These are phyloP conservation scores for Ooceraea biroi DNA, from an alignment of 1,140 invertebrate genomes.

Conservation along the genomic window DNA sequence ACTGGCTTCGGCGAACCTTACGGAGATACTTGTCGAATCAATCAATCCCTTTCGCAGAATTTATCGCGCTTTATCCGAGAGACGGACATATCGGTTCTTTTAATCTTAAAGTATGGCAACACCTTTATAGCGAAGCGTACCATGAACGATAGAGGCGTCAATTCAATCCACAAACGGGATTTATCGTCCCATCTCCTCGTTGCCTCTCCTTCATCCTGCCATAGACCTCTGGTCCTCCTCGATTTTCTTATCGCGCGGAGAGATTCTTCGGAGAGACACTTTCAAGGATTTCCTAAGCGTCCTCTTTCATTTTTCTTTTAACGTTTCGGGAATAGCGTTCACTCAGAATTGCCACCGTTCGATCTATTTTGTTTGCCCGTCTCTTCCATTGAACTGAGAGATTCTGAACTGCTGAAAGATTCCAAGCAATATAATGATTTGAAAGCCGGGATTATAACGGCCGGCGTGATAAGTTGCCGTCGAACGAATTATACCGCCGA, in stretches of 20 bases:
- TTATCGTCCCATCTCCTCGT: conserved; percentile 29
- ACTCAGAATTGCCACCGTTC: conserved; percentile 13
- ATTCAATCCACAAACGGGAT: conserved; percentile 49
- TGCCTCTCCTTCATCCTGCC: neutral
- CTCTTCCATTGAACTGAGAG: neutral
- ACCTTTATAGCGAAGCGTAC: conserved; percentile 7
- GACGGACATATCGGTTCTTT: neutral
- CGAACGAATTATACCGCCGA: neutral
- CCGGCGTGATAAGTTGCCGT: conserved; percentile 24
- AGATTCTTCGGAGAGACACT: conserved; percentile 27
- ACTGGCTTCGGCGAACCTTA: no score
- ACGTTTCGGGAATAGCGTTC: conserved; percentile 7
- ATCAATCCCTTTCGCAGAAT: neutral
- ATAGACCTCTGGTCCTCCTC: conserved; percentile 8
- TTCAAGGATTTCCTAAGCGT: conserved; percentile 17
- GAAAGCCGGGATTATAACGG: conserved; percentile 48
- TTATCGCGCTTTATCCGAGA: neutral
- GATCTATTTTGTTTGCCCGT: neutral
- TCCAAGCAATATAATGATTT: conserved; percentile 35
- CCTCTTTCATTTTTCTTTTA: neutral
- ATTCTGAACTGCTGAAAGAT: neutral
- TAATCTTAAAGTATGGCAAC: conserved; percentile 38
- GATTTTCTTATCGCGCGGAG: conserved; percentile 28
- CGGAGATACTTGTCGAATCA: neutral
- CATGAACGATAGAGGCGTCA: conserved; percentile 33